phyloP scores from a whole-genome alignment of 2,113 vertebrate species.

The Vidua chalybeata region DNA sequence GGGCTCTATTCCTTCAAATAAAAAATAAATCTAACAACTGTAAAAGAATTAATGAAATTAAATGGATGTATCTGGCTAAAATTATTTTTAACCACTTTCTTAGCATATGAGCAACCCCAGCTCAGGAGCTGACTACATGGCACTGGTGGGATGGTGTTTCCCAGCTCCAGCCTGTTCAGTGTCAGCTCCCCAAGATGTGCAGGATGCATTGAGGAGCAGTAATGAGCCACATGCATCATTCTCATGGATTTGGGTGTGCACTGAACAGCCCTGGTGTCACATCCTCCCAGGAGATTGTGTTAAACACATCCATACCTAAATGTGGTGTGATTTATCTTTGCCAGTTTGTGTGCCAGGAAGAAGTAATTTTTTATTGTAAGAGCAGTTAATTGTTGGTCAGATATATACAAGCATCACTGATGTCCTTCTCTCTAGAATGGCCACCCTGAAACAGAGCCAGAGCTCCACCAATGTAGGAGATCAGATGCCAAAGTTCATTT shows the following conservation, averaged over 20 bases:
- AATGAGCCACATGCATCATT: accelerated
- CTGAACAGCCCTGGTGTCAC: neutral
- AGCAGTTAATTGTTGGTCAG: neutral
- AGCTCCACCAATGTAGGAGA: neutral
- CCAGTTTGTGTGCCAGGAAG: neutral
- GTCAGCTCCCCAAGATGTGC: neutral
- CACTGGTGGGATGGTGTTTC: neutral
- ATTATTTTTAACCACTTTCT: neutral
- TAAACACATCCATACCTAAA: neutral
- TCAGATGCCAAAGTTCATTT: neutral
- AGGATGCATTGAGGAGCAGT: neutral
- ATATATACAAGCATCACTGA: neutral
- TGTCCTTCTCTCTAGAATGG: neutral
- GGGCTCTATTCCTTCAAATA: neutral
- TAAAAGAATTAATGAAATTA: neutral
- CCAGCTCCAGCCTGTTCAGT: neutral
- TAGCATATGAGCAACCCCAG: neutral
- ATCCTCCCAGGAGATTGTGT: neutral
- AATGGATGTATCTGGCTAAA: neutral
- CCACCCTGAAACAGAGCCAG: neutral
- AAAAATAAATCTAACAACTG: neutral
- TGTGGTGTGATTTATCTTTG: neutral
- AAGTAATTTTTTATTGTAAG: neutral
- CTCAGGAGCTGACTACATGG: neutral
- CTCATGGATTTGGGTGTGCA: neutral